Conservation (phyloP, 35 echinoderm and acorn worm species). For the Heliocidaris tuberculata region DNA sequence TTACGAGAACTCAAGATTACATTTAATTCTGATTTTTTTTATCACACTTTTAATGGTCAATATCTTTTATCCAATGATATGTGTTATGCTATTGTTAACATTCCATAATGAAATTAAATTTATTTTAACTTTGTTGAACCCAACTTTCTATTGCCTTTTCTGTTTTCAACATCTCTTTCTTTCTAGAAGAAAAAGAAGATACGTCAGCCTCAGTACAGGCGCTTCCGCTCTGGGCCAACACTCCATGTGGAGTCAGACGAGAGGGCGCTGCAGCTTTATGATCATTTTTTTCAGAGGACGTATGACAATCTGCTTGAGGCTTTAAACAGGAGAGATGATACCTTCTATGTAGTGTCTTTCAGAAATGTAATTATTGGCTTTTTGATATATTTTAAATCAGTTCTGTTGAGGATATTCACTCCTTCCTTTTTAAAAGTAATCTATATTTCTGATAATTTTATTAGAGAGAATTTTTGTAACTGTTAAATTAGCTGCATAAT, state of each 20-base stretch:
- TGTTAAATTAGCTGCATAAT: too few relatives aligned
- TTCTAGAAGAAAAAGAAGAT: constrained; percentile 46
- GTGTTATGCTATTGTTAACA: too few relatives aligned
- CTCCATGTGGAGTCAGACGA: constrained; percentile 76
- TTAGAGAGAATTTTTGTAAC: too few relatives aligned
- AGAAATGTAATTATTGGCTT: constrained; percentile 66
- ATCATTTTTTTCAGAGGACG: constrained; percentile 74
- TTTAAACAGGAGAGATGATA: constrained; percentile 83
- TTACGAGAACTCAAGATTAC: too few relatives aligned
- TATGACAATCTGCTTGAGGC: constrained; percentile 83
- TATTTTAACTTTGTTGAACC: neutral
- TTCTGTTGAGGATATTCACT: too few relatives aligned
- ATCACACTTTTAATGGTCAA: too few relatives aligned
- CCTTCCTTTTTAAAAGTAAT: too few relatives aligned
- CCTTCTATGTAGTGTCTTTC: constrained; percentile 94
- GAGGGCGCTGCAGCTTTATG: constrained; percentile 83
- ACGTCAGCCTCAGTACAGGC: neutral
- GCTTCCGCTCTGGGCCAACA: neutral
- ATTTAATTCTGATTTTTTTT: too few relatives aligned
- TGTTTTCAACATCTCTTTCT: neutral
- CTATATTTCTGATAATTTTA: too few relatives aligned
- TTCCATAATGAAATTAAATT: too few relatives aligned
- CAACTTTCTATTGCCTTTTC: neutral
- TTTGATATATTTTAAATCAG: too few relatives aligned
- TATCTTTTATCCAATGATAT: too few relatives aligned